These are phyloP conservation scores for Thelaira solivaga DNA, from an alignment of 2,888 invertebrate species.

Conservation along the genomic window DNA sequence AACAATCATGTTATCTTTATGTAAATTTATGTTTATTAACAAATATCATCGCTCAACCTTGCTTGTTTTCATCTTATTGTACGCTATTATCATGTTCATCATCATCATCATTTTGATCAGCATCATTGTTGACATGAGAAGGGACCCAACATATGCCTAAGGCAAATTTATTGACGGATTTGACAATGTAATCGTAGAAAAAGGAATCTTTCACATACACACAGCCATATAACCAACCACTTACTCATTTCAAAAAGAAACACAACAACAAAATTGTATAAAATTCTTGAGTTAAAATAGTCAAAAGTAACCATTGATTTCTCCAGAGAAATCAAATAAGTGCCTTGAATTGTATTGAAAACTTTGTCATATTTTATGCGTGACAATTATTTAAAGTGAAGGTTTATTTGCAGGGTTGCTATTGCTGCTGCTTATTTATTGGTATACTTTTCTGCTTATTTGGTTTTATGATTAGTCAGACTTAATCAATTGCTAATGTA, in stretches of 20 bases:
- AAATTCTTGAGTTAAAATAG: not conserved
- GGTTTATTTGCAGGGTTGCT: not conserved
- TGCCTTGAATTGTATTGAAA: conserved; percentile 15
- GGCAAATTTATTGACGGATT: conserved; percentile 45
- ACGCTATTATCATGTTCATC: not conserved
- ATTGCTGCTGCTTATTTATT: not conserved
- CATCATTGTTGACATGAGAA: conserved; percentile 34
- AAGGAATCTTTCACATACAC: not conserved
- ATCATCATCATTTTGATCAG: conserved; percentile 26
- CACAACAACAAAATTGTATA: not conserved
- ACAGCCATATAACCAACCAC: not conserved
- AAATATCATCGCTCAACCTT: conserved; percentile 42
- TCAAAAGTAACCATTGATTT: conserved; percentile 39
- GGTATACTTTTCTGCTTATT: not conserved
- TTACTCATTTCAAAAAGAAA: too few species aligned
- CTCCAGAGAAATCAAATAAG: conserved; percentile 54
- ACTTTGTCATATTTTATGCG: conserved; percentile 23
- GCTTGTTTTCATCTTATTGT: not conserved
- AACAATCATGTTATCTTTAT: conserved; percentile 58
- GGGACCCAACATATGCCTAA: conserved; percentile 53
- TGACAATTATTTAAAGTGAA: conserved; percentile 30
- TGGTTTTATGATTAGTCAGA: not conserved
- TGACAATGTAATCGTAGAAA: conserved; percentile 6
- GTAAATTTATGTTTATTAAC: conserved; percentile 63
- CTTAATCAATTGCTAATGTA: too few species aligned